Evolutionary conservation across 2,113 vertebrate genomes (phyloP), one percentile per base, ranked within the genome.

Genomic region (Pyxicephalus adspersus): DNA sequence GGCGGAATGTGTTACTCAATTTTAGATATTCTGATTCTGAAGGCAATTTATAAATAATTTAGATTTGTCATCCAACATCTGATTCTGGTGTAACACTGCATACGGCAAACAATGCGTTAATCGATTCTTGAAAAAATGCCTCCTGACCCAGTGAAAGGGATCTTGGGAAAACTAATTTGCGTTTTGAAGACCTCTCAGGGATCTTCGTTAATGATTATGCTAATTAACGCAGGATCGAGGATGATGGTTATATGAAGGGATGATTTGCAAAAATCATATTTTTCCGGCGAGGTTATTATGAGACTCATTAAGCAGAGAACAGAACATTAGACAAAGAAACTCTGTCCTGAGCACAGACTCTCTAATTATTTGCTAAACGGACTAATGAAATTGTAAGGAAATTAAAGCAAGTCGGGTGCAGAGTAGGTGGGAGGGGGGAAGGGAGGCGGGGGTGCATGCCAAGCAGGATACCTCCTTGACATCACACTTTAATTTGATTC

Each of bases 231-330:
- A 6, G 63, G 80, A 81, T 81, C 61, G 61, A 58, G 80, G 61
- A 63, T 82, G 80, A 82, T 71, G 75, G 80, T 75, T 82, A 66
- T 82, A 75, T 75, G 80, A 82, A 82, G 80, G 80, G 80, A 65
- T 82, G 80, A 82, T 65, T 75, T 82, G 80, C 70, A 74, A 81
- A 81, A 81, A 74, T 81, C 79, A 81, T 81, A 81, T 81, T 81
- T 81, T 75, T 75, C 71, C 31, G 80, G 50, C 80, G 61, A 57
- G 71, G 80, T 75, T 82, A 82, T 81, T 82, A 82, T 74, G 80
- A 81, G 80, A 75, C 80, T 82, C 80, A 75, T 75, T 82, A 82
- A 82, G 80, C 80, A 74, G 70, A 81, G 80, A 82, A 82, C 80
- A 82, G 80, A 82, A 82, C 80, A 82, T 82, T 82, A 82, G 66